phyloP scores from a whole-genome alignment of 1,140 invertebrate species.

The Ectropis grisescens region DNA sequence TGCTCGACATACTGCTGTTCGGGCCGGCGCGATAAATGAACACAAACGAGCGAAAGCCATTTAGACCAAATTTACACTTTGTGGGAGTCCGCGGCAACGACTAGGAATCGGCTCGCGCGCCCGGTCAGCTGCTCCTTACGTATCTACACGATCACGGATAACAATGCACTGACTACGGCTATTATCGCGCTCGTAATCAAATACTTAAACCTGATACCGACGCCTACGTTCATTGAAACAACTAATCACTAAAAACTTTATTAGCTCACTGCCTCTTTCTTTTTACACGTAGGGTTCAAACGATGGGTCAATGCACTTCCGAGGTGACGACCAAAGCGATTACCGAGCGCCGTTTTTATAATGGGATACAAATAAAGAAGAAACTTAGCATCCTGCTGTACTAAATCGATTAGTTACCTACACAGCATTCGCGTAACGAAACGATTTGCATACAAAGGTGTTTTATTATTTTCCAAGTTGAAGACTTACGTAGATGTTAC shows the following conservation, averaged over 20 bases:
- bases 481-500: too few species aligned
- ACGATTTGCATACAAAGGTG: too few species aligned
- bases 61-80: slow-evolving; percentile 67
- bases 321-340: slow-evolving; percentile 49
- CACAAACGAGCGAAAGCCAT: slow-evolving; percentile 61
- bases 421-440: too few species aligned
- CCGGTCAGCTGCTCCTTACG: slow-evolving; percentile 46
- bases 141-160: too few species aligned
- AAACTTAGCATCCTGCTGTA: slow-evolving; percentile 6
- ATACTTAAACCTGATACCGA: too few species aligned
- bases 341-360: slow-evolving; percentile 36
- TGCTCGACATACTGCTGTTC: slow-evolving; percentile 45
- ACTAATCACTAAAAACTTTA: too few species aligned
- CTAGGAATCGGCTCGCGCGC: slow-evolving; percentile 17
- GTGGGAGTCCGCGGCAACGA: slow-evolving; percentile 54
- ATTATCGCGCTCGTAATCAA: too few species aligned
- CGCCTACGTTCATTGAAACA: too few species aligned
- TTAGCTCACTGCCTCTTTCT: too few species aligned
- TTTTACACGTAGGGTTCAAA: slow-evolving; percentile 36
- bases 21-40: slow-evolving; percentile 48
- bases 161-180: too few species aligned
- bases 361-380: slow-evolving; percentile 11
- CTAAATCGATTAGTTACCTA: slow-evolving; percentile 1
- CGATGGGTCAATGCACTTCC: slow-evolving; percentile 66
- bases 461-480: too few species aligned